These are phyloP conservation scores for Mesorhabditis belari DNA, from an alignment of 2,888 invertebrate genomes.

Conservation along the genomic window DNA sequence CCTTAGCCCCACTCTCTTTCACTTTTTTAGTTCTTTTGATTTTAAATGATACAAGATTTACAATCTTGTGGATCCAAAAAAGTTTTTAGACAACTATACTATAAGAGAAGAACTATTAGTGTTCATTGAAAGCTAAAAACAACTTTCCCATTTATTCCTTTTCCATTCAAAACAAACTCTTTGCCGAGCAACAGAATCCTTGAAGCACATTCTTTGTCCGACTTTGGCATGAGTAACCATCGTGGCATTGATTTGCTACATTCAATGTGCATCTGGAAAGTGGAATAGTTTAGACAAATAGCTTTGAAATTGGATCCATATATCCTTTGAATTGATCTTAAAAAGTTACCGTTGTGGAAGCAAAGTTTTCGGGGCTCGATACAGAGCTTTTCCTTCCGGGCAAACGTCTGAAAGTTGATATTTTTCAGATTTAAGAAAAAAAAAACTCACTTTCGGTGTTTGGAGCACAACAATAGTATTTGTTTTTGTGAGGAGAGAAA, in stretches of 20 bases:
- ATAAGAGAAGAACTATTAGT: too few species aligned
- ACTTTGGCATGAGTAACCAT: slow-evolving; percentile 43
- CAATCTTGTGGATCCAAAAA: too few species aligned
- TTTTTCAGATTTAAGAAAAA: not conserved
- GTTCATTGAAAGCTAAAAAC: not conserved
- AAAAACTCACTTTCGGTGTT: slow-evolving; percentile 33
- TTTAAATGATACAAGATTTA: too few species aligned
- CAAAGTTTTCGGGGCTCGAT: slow-evolving; percentile 32
- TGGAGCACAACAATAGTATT: slow-evolving; percentile 49
- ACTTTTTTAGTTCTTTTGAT: too few species aligned
- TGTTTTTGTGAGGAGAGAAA: slow-evolving; percentile 36
- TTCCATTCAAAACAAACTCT: slow-evolving; percentile 19
- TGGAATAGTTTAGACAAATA: too few species aligned
- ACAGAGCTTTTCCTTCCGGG: slow-evolving; percentile 41
- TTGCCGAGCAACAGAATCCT: slow-evolving; percentile 44
- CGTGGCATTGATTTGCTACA: slow-evolving; percentile 32
- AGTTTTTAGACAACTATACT: too few species aligned
- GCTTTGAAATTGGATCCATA: not conserved
- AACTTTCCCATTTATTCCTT: slow-evolving; percentile 3
- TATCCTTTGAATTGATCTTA: not conserved
- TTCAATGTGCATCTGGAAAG: slow-evolving; percentile 44
- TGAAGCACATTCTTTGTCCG: slow-evolving; percentile 37
- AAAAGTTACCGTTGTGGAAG: too few species aligned
- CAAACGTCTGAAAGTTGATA: slow-evolving; percentile 37
- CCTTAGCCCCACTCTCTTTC: too few species aligned